A percentile compares a stretch with the other conserved stretches of the same genome.
Conservation (phyloP, 2,888 invertebrate species). For the Aradus depressus region DNA sequence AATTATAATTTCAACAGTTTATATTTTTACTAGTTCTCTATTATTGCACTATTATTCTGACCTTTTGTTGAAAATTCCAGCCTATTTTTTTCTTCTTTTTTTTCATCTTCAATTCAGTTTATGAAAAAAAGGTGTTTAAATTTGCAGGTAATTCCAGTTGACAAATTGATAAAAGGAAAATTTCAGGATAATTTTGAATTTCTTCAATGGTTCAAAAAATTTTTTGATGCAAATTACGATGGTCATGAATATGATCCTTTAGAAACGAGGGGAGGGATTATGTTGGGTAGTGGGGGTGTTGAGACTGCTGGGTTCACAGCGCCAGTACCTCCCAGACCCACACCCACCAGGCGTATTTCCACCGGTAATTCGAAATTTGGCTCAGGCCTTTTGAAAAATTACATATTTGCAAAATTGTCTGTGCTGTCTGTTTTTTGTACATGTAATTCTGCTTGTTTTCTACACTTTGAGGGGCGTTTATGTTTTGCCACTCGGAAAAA, state of each 20-base stretch:
- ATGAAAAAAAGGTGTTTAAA: too few relatives aligned
- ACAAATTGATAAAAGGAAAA: constrained; percentile 95
- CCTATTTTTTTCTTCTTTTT: too few relatives aligned
- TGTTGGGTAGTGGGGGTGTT: constrained; percentile 58
- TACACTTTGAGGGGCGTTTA: too few relatives aligned
- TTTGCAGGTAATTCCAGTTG: constrained; percentile 93
- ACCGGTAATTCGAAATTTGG: constrained; percentile 18
- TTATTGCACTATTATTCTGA: too few relatives aligned
- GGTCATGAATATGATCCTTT: constrained; percentile 91
- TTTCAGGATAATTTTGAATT: constrained; percentile 99
- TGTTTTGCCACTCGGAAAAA: too few relatives aligned
- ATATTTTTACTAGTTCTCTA: too few relatives aligned
- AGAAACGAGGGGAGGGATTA: constrained; percentile 72
- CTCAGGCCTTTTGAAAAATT: background rate
- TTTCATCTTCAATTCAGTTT: too few relatives aligned
- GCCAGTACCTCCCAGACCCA: constrained; percentile 38
- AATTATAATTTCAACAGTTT: too few relatives aligned
- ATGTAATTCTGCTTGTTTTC: too few relatives aligned
- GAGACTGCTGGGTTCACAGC: constrained; percentile 44
- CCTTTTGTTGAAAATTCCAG: too few relatives aligned
- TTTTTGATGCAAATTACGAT: constrained; percentile 99
- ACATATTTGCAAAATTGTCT: too few relatives aligned
- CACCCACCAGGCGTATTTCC: constrained; percentile 26
- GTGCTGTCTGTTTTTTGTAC: too few relatives aligned
- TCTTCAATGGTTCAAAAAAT: constrained; percentile 99